Conservation (phyloP, 2,888 invertebrate genomes). For the Leptopterna dolabrata region DNA sequence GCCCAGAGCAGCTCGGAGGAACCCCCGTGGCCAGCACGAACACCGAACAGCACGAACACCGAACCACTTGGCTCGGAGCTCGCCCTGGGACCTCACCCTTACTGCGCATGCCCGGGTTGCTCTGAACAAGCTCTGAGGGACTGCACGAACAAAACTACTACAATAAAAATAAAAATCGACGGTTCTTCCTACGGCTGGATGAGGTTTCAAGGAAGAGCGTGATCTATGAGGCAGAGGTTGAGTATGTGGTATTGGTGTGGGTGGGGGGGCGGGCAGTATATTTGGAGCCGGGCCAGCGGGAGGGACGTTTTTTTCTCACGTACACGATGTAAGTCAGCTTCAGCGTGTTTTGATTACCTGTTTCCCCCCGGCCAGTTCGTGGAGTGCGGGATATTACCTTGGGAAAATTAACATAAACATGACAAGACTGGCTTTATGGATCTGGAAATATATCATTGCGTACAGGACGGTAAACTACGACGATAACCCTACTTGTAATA, state of each 20-base stretch:
- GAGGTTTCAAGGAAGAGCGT: neutral
- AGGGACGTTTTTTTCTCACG: conserved; percentile 1
- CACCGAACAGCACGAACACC: too few relatives aligned
- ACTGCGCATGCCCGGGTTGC: too few relatives aligned
- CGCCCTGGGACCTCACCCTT: too few relatives aligned
- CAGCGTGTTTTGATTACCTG: conserved; percentile 7
- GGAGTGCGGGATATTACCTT: neutral
- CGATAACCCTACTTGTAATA: neutral
- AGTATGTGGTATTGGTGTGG: neutral
- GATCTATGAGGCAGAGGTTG: neutral
- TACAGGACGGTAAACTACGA: neutral
- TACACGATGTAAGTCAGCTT: neutral
- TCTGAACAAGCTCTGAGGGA: too few relatives aligned
- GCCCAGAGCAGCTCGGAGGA: too few relatives aligned
- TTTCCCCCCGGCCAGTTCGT: neutral
- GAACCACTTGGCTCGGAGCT: too few relatives aligned
- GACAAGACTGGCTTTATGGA: neutral
- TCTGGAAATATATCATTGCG: neutral
- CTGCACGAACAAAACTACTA: too few relatives aligned
- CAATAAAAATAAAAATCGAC: neutral
- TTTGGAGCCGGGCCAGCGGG: neutral
- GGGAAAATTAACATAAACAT: neutral
- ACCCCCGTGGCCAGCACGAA: too few relatives aligned
- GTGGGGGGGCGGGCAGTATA: neutral
- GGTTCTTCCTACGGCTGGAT: neutral